Percentiles rank a stretch among this genome's conserved stretches.
Conservation (phyloP, 2,888 invertebrate genomes). For the Amphipoea oculea region DNA sequence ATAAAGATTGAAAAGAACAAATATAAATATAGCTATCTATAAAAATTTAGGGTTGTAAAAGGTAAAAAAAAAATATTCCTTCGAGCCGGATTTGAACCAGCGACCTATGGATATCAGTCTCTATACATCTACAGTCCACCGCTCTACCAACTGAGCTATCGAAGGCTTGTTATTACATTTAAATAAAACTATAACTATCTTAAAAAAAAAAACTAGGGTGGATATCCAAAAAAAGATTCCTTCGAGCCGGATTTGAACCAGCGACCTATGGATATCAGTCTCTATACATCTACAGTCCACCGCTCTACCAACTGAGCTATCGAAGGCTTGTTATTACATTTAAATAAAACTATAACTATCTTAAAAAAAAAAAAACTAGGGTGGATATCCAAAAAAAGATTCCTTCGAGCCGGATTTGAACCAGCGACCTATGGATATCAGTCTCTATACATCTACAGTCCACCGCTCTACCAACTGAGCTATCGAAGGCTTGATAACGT, state of each 20-base stretch:
- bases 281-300: conserved; percentile 86
- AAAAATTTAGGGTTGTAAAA: too few relatives aligned
- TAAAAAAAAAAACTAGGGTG: not conserved
- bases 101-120: conserved; percentile 89
- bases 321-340: conserved; percentile 77
- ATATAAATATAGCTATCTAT: too few relatives aligned
- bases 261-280: conserved; percentile 90
- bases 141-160: conserved; percentile 90
- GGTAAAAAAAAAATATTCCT: conserved; percentile 76
- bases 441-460: conserved; percentile 82
- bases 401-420: conserved; percentile 92
- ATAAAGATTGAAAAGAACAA: not conserved
- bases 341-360: not conserved
- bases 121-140: conserved; percentile 69
- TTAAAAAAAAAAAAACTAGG: not conserved
- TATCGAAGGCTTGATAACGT: conserved; percentile 84
- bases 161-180: conserved; percentile 74
- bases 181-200: too few relatives aligned
- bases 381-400: conserved; percentile 57
- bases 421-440: conserved; percentile 91
- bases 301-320: conserved; percentile 91
- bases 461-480: conserved; percentile 91
- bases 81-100: conserved; percentile 92
- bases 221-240: too few relatives aligned
- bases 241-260: conserved; percentile 92